Evolutionary conservation across 2,113 vertebrate species (phyloP), one percentile per base, ranked within the genome.

Genomic region (Ptilonorhynchus violaceus): DNA sequence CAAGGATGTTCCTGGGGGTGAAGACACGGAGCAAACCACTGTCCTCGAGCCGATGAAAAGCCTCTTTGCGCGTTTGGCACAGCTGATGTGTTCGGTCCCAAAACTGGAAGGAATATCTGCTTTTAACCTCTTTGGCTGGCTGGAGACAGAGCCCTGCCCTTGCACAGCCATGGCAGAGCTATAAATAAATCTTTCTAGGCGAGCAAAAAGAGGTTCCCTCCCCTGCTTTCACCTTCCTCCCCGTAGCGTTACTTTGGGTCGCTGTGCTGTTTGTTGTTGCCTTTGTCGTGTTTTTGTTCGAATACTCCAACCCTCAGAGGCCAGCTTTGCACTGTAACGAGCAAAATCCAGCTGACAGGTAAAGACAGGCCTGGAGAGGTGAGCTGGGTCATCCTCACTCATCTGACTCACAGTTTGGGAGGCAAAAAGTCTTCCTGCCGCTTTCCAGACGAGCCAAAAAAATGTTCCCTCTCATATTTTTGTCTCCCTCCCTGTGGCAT

Each of bases 281-380:
- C 56, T 86, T 68, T 85, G 50, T 88, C 78, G 53, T 58, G 2
- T 44, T 93, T 74, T 85, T 81, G 18, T 85, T 92, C 80, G 68
- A 89, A 88, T 35, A 69, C 31, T 55, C 72, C 64, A 94, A 41
- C 68, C 96, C 93, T 94, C 68, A 47, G 95, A 97, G 96, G 82
- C 85, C 59, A 83, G 1, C 75, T 55, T 72, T 88, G 82, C 55
- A 47, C 42, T 37, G 79, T 59, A 80, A 88, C 50, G 52, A 84
- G 85, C 67, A 84, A 92, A 96, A 96, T 94, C 35, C 93, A 95
- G 44, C 72, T 95, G 95, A 93, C 90, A 96, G 93, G 90, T 95
- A 80, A 83, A 92, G 93, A 90, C 82, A 86, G 80, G 52, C 72
- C 68, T 56, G 84, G 68, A 42, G 91, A 95, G 63, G 68, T 1